Percentiles rank a stretch among this genome's conserved stretches.
These are phyloP conservation scores for Tonatia bakeri DNA, from an alignment of 2,113 vertebrate species.

Conservation along the genomic window DNA sequence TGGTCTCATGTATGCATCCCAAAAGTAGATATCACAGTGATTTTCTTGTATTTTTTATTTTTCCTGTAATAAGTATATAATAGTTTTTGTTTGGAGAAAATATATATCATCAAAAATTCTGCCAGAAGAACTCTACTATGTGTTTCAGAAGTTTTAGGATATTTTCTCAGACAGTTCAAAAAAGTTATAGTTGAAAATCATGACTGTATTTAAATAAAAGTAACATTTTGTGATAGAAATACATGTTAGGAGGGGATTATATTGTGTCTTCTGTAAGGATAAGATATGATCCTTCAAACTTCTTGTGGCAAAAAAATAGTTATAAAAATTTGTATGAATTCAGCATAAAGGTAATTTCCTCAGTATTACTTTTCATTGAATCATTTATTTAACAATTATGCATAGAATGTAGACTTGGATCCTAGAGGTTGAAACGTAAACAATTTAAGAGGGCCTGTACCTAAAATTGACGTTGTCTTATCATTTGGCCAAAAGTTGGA, in stretches of 20 bases:
- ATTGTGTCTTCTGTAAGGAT: not conserved
- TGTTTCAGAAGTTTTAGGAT: not conserved
- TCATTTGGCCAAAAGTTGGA: not conserved
- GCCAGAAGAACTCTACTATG: not conserved
- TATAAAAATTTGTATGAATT: not conserved
- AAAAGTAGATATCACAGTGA: not conserved
- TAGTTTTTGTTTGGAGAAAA: constrained; percentile 14
- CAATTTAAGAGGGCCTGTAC: not conserved
- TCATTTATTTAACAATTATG: not conserved
- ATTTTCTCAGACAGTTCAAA: not conserved
- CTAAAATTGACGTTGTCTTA: not conserved
- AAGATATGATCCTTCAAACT: not conserved
- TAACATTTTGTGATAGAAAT: not conserved
- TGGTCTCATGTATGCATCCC: not conserved
- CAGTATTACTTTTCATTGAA: not conserved
- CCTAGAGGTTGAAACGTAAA: not conserved
- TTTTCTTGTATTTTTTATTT: not conserved
- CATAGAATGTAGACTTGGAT: not conserved
- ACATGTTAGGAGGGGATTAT: not conserved
- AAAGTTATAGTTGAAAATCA: not conserved
- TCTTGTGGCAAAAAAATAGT: not conserved
- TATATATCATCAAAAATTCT: not conserved
- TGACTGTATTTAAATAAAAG: constrained; percentile 11
- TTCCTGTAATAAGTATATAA: not conserved
- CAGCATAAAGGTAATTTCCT: not conserved